These are phyloP conservation scores for Zoanthus gigantus DNA, from an alignment of 92 coral and sea anemone genomes.

Conservation along the genomic window DNA sequence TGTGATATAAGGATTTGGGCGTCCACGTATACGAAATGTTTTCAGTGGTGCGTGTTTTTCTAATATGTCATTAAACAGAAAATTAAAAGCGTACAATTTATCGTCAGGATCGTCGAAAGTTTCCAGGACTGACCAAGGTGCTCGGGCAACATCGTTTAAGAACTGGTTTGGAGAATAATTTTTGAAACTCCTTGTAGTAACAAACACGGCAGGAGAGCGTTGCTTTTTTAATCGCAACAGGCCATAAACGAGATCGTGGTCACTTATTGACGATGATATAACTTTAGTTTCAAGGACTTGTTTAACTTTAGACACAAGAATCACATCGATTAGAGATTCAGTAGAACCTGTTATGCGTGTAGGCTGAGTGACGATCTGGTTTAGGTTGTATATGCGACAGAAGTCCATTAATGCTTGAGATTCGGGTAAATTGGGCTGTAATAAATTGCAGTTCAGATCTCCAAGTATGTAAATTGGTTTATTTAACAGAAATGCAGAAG, in stretches of 20 bases:
- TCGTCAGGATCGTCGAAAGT: constrained; percentile 34
- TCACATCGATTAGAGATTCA: constrained; percentile 11
- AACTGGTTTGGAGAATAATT: constrained; percentile 28
- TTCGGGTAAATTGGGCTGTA: constrained; percentile 42
- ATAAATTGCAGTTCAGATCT: constrained; percentile 59
- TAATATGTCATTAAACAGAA: constrained; percentile 33
- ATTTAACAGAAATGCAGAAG: constrained; percentile 46
- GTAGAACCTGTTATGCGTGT: constrained; percentile 44
- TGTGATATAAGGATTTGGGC: constrained; percentile 62
- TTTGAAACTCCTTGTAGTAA: constrained; percentile 36
- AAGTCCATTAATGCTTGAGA: constrained; percentile 49
- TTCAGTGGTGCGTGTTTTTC: constrained; percentile 54
- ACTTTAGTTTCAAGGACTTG: constrained; percentile 26
- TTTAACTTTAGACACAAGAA: constrained; percentile 18
- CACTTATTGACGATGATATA: constrained; percentile 30
- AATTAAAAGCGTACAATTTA: constrained; percentile 27
- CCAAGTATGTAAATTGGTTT: constrained; percentile 63
- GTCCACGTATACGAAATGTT: constrained; percentile 39
- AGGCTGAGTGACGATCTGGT: constrained; percentile 53
- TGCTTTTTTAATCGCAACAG: constrained; percentile 24
- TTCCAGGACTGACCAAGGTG: constrained; percentile 39
- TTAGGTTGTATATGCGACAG: constrained; percentile 42
- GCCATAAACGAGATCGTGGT: constrained; percentile 29
- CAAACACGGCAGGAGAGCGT: constrained; percentile 34
- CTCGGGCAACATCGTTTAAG: constrained; percentile 30